These are phyloP conservation scores for Bagarius yarrelli DNA, from an alignment of 2,113 vertebrate genomes.

Conservation along the genomic window DNA sequence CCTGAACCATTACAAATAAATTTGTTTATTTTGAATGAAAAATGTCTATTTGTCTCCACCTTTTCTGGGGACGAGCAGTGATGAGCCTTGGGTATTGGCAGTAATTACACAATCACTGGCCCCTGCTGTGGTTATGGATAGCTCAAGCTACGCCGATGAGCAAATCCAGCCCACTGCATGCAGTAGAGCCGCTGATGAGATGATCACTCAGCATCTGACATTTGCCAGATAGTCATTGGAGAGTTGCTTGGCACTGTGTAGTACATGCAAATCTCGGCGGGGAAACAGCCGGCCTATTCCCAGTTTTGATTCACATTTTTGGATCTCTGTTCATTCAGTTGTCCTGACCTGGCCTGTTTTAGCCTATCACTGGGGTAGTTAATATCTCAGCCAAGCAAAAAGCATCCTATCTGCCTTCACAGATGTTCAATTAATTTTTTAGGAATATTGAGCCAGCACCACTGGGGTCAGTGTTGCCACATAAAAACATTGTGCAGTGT, in stretches of 20 bases:
- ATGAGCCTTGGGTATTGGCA: constrained; percentile 63
- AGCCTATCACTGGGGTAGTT: constrained; percentile 29
- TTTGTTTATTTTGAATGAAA: constrained; percentile 9
- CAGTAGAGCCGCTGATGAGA: constrained; percentile 63
- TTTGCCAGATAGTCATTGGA: constrained; percentile 61
- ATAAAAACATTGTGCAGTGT: constrained; percentile 49
- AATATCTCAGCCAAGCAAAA: constrained; percentile 53
- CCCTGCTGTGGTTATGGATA: constrained; percentile 64
- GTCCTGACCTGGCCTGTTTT: constrained; percentile 56
- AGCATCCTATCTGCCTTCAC: constrained; percentile 69
- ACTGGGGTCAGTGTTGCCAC: constrained; percentile 55
- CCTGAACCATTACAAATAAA: not conserved
- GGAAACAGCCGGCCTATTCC: constrained; percentile 57
- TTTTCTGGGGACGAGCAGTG: constrained; percentile 65
- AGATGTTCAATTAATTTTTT: constrained; percentile 72
- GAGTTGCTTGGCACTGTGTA: constrained; percentile 63
- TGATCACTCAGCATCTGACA: constrained; percentile 62
- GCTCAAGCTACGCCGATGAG: constrained; percentile 64
- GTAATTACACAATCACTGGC: constrained; percentile 57
- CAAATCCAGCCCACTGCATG: constrained; percentile 56
- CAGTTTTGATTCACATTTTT: constrained; percentile 50
- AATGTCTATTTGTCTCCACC: constrained; percentile 38
- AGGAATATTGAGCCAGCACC: constrained; percentile 62
- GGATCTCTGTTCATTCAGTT: constrained; percentile 55
- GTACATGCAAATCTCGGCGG: constrained; percentile 60